These are phyloP conservation scores for Neogobius melanostomus DNA, from an alignment of 2,113 vertebrate genomes.

Conservation along the genomic window DNA sequence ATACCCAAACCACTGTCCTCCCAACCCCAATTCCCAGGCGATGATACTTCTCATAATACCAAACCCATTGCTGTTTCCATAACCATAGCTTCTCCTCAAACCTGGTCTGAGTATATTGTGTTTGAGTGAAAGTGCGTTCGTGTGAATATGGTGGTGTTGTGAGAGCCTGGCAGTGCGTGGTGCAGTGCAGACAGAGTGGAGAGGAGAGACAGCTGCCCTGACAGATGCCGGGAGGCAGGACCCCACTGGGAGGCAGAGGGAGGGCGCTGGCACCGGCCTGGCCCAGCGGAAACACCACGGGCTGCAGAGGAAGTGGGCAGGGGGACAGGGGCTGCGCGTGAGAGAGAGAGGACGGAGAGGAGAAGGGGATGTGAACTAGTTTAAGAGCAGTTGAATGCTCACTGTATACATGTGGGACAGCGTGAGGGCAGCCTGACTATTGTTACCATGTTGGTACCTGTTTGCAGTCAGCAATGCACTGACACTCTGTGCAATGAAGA, in stretches of 20 bases:
- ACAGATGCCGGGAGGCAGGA: conserved; percentile 85
- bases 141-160: conserved; percentile 52
- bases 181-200: conserved; percentile 76
- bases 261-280: conserved; percentile 80
- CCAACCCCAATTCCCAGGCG: background rate
- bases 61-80: background rate
- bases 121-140: conserved; percentile 11
- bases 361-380: conserved; percentile 9
- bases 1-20: background rate
- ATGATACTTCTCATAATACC: background rate
- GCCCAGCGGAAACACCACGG: conserved; percentile 83
- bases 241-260: conserved; percentile 82
- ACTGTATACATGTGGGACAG: conserved; percentile 1
- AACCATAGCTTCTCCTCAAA: background rate
- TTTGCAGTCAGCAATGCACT: background rate
- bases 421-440: too few relatives aligned
- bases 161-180: conserved; percentile 64
- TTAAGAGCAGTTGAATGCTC: background rate
- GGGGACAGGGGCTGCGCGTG: conserved; percentile 74
- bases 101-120: background rate
- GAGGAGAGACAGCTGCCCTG: conserved; percentile 83
- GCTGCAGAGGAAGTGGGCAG: conserved; percentile 83
- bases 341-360: conserved; percentile 25
- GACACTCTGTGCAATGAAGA: too few relatives aligned
- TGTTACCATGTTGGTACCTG: background rate